A percentile compares a stretch with the other conserved stretches of the same genome.
Conservation (phyloP, 1,140 invertebrate genomes). For the Conus ventricosus region DNA sequence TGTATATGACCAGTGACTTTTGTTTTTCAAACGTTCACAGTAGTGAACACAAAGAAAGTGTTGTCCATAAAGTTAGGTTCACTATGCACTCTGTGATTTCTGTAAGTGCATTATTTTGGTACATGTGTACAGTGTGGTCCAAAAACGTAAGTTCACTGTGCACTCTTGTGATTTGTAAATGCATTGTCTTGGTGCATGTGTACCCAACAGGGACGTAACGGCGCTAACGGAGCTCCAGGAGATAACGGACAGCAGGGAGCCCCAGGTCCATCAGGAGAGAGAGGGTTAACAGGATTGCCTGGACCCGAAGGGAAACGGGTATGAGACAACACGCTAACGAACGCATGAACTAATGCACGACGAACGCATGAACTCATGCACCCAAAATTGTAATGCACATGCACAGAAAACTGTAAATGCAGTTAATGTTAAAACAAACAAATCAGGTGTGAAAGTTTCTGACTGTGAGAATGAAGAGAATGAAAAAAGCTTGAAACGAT, state of each 20-base stretch:
- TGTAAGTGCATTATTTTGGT: not conserved
- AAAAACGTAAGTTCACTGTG: too few species aligned
- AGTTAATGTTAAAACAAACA: too few species aligned
- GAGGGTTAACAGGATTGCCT: constrained; percentile 56
- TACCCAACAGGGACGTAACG: constrained; percentile 52
- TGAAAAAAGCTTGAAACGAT: not conserved
- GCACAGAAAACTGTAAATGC: not conserved
- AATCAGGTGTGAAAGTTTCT: not conserved
- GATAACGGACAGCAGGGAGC: constrained; percentile 55
- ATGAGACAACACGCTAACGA: constrained; percentile 1
- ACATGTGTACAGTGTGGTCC: not conserved
- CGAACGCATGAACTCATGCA: not conserved
- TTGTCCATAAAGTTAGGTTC: too few species aligned
- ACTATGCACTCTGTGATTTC: too few species aligned
- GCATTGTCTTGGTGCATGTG: not conserved
- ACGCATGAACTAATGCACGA: not conserved
- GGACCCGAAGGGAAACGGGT: constrained; percentile 59
- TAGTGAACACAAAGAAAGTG: too few species aligned
- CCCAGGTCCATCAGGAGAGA: constrained; percentile 57
- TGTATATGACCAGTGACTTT: too few species aligned
- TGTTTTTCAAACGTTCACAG: too few species aligned
- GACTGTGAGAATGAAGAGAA: not conserved
- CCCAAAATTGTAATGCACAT: not conserved
- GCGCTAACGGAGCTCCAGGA: constrained; percentile 49
- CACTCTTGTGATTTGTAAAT: too few species aligned